Evolutionary conservation across 2,113 vertebrate species (phyloP).

Genomic region (Ginglymostoma cirratum): DNA sequence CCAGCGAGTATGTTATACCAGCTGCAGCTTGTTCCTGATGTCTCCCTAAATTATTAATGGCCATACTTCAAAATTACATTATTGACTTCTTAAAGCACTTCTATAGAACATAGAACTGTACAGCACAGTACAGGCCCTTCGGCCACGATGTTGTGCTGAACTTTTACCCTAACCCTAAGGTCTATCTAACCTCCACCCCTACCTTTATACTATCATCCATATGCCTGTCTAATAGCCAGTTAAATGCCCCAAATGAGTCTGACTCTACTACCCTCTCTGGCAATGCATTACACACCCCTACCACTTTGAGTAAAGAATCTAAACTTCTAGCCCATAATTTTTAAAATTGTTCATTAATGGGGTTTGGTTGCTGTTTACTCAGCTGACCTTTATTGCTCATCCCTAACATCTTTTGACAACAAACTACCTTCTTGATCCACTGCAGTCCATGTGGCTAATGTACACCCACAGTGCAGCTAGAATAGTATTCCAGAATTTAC

Average conservation of each 20-base stretch:
- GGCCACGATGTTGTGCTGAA: too few species aligned
- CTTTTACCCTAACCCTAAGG: too few species aligned
- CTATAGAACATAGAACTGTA: too few species aligned
- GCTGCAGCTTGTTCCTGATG: neutral
- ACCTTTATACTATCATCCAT: too few species aligned
- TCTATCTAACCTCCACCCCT: too few species aligned
- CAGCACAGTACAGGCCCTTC: too few species aligned
- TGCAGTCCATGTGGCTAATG: neutral
- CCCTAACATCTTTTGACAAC: neutral
- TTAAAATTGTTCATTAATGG: neutral
- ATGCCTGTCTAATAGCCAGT: too few species aligned
- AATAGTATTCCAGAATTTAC: neutral
- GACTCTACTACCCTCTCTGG: too few species aligned
- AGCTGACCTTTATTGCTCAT: neutral
- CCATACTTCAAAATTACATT: neutral
- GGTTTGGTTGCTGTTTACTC: neutral
- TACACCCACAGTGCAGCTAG: neutral
- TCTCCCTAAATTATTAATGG: neutral
- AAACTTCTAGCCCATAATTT: neutral
- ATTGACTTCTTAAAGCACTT: neutral
- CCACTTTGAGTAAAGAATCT: too few species aligned
- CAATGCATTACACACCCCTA: too few species aligned
- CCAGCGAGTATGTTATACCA: neutral
- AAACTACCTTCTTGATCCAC: neutral
- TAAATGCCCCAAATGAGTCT: too few species aligned